Evolutionary conservation across 2,113 vertebrate genomes (phyloP), one percentile per base, ranked within the genome.

Genomic region (Pedionomus torquatus): DNA sequence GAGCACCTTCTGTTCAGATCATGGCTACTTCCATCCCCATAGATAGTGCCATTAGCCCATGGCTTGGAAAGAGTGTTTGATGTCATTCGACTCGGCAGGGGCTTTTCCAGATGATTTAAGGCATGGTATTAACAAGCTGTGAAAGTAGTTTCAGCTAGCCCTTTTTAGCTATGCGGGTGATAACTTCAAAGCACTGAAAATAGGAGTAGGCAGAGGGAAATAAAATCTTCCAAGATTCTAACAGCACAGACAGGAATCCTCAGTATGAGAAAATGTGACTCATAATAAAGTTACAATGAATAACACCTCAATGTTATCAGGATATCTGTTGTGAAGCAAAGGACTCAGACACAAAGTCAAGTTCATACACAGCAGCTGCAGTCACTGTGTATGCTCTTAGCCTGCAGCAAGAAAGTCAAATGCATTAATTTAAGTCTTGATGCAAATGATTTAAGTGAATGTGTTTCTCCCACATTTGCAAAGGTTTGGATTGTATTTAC

Each of bases 81-180:
- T 92, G 86, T 95, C 94, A 89, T 94, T 84, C 3, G 31, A 71
- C 92, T 89, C 92, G 75, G 89, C 81, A 87, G 83, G 91, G 37
- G 23, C 91, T 87, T 93, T 97, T 97, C 94, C 92, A 95, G 95
- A 91, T 96, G 80, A 97, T 95, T 96, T 95, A 96, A 93, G 80
- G 72, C 91, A 87, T 79, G 57, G 77, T 85, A 93, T 96, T 97
- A 97, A 87, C 83, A 95, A 94, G 86, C 89, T 95, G 92, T 91
- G 92, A 96, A 95, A 92, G 90, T 81, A 91, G 89, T 85, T 94
- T 64, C 86, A 92, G 87, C 74, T 79, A 91, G 86, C 61, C 52
- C 63, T 94, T 95, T 97, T 91, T 79, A 97, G 83, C 87, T 87
- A 65, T 85, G 86, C 11, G 5, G 31, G 63, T 89, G 89, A 94